Evolutionary conservation across 1,140 invertebrate genomes (phyloP).

Genomic region (Micrasema minimum): DNA sequence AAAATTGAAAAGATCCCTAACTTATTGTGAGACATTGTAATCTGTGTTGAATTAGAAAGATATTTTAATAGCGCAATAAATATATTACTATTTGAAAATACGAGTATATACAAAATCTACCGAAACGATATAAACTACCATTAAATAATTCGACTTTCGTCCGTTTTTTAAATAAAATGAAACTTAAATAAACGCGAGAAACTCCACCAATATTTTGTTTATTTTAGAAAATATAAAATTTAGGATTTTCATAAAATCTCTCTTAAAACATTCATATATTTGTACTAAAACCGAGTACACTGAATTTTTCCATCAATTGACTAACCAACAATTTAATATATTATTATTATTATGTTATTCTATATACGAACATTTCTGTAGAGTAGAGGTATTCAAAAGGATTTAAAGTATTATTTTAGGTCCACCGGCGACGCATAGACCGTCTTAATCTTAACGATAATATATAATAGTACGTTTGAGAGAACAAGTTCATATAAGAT

Average conservation of each 20-base stretch:
- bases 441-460: too few relatives aligned
- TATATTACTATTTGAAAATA: too few relatives aligned
- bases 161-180: constrained; percentile 19
- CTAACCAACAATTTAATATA: constrained; percentile 15
- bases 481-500: too few relatives aligned
- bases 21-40: too few relatives aligned
- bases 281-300: constrained; percentile 30
- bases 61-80: too few relatives aligned
- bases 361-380: neutral
- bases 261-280: constrained; percentile 13
- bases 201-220: neutral
- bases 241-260: constrained; percentile 40
- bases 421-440: too few relatives aligned
- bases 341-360: neutral
- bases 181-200: constrained; percentile 30
- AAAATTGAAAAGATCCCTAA: too few relatives aligned
- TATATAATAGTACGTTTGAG: constrained; percentile 29
- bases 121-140: too few relatives aligned
- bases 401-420: constrained; percentile 9
- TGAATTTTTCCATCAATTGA: constrained; percentile 21
- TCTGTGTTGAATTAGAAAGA: neutral
- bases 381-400: constrained; percentile 11
- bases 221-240: constrained; percentile 25
- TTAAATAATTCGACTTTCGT: too few relatives aligned
- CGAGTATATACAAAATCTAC: too few relatives aligned